Percentiles rank a stretch among this genome's conserved stretches.
These are phyloP conservation scores for Coenobita brevimanus DNA, from an alignment of 1,140 invertebrate species.

Conservation along the genomic window DNA sequence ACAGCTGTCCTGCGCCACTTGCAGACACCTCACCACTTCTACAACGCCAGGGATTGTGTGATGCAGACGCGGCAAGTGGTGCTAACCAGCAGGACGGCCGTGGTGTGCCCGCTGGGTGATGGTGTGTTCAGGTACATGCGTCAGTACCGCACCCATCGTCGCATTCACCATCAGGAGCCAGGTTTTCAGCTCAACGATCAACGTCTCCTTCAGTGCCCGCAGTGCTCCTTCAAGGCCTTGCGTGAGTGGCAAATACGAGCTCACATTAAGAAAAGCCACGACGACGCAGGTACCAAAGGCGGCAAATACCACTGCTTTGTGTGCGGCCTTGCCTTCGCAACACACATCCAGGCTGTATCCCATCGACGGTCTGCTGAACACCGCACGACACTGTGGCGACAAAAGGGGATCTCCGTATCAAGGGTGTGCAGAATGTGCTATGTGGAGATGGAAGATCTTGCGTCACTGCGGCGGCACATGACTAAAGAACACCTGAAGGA, in stretches of 20 bases:
- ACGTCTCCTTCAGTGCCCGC: conserved; percentile 31
- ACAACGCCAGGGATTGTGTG: conserved; percentile 36
- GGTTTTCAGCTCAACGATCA: conserved; percentile 42
- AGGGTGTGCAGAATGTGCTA: conserved; percentile 53
- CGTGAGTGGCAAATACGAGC: conserved; percentile 47
- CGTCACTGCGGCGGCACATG: conserved; percentile 49
- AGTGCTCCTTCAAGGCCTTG: conserved; percentile 29
- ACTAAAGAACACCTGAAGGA: conserved; percentile 35
- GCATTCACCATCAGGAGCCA: conserved; percentile 37
- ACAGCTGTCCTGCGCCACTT: conserved; percentile 25
- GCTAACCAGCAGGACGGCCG: conserved; percentile 20
- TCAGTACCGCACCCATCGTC: conserved; percentile 43
- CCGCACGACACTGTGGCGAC: conserved; percentile 36
- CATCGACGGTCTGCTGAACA: conserved; percentile 54
- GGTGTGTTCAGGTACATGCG: conserved; percentile 38
- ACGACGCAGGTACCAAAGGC: not conserved
- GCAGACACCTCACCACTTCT: conserved; percentile 48
- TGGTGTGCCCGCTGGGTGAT: conserved; percentile 49
- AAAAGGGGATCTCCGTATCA: conserved; percentile 24
- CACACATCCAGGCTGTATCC: conserved; percentile 15
- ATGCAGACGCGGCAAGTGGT: conserved; percentile 38
- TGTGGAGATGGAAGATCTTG: conserved; percentile 42
- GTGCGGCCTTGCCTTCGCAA: conserved; percentile 46
- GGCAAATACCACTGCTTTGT: conserved; percentile 51
- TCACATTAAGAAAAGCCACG: conserved; percentile 43